Conservation (phyloP, 2,888 invertebrate species). For the Dynastes maya region DNA sequence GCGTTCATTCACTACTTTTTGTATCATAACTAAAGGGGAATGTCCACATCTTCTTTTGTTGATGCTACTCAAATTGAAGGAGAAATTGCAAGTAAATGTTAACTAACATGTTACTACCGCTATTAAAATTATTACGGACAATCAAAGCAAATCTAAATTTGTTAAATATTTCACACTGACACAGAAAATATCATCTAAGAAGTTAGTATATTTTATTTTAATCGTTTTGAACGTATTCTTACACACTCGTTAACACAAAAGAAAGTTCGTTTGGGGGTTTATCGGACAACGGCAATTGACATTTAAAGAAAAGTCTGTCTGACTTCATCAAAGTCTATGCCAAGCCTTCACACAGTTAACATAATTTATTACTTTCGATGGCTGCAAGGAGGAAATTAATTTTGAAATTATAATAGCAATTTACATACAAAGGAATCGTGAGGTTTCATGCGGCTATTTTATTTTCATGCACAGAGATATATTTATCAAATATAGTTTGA, state of each 20-base stretch:
- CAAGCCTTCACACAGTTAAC: constrained; percentile 38
- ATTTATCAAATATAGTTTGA: constrained; percentile 22
- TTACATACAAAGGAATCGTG: constrained; percentile 44
- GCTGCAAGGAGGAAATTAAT: constrained; percentile 38
- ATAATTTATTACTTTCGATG: constrained; percentile 46
- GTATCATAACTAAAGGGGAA: no score
- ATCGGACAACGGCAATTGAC: constrained; percentile 33
- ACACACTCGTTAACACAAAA: constrained; percentile 7
- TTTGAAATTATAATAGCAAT: constrained; percentile 44
- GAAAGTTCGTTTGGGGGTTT: constrained; percentile 22
- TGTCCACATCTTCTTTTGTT: no score
- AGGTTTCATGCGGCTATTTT: constrained; percentile 15
- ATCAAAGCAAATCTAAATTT: no score
- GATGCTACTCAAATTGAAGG: no score
- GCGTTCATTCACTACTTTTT: no score
- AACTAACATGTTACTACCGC: no score
- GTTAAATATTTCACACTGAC: no score
- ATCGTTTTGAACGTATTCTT: no score
- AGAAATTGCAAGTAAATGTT: no score
- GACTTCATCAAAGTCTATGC: constrained; percentile 38
- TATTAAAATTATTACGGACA: no score
- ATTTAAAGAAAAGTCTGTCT: constrained; percentile 42
- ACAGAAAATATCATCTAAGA: no score
- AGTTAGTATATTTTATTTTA: no score
- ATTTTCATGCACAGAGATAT: neutral